Evolutionary conservation across 2,888 invertebrate species (phyloP).

Genomic region (Amphimallon solstitiale): DNA sequence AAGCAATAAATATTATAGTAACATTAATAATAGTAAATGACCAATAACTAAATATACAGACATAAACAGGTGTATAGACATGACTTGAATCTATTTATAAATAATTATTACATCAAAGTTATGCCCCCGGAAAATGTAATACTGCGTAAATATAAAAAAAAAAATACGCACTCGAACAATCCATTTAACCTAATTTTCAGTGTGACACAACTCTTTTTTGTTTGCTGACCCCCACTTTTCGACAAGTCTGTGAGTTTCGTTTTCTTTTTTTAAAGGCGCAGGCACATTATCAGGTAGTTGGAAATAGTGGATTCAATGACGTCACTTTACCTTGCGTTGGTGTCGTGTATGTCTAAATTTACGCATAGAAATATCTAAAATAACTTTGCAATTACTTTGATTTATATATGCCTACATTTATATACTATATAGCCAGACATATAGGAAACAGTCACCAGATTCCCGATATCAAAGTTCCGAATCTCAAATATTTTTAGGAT

Average conservation of each 20-base stretch:
- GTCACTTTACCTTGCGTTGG: conserved; percentile 43
- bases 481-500: not conserved
- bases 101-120: not conserved
- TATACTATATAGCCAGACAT: not conserved
- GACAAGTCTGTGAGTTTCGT: not conserved
- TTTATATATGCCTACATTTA: not conserved
- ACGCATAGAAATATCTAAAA: conserved; percentile 43
- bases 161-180: not conserved
- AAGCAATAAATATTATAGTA: not conserved
- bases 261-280: not conserved
- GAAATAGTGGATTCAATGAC: conserved; percentile 39
- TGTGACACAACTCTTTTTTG: not conserved
- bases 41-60: not conserved
- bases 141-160: not conserved
- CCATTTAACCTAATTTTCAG: not conserved
- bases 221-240: not conserved
- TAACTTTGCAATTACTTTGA: conserved; percentile 42
- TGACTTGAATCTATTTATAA: not conserved
- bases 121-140: too few species aligned
- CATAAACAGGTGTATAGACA: not conserved
- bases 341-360: conserved; percentile 46
- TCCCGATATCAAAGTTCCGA: too few species aligned
- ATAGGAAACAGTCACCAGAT: not conserved
- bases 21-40: not conserved
- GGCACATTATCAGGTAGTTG: conserved; percentile 7